Evolutionary conservation across 37 sponge, comb jelly and placozoan species (phyloP).

Genomic region (Spongilla lacustris): DNA sequence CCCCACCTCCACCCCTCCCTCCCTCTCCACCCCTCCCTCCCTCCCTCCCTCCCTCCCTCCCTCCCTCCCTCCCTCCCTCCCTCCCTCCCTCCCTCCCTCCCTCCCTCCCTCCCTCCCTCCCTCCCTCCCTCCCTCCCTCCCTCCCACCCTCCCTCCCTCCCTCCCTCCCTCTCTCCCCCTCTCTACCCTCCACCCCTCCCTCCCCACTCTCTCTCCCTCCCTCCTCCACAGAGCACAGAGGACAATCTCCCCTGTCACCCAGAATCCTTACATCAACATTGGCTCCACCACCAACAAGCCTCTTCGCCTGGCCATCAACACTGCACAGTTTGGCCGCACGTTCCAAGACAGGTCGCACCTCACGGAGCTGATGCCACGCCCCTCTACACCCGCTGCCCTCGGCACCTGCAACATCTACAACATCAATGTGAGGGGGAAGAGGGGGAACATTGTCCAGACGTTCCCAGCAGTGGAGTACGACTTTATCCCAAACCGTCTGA

Average conservation of each 20-base stretch:
- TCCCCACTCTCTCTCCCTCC: background rate
- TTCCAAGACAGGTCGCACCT: conserved; percentile 93
- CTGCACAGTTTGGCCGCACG: conserved; percentile 97
- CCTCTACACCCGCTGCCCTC: background rate
- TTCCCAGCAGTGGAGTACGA: conserved; percentile 98
- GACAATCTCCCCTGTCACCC: conserved; percentile 81
- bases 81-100: background rate
- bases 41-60: too few relatives aligned
- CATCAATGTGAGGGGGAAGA: conserved; percentile 95
- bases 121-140: background rate
- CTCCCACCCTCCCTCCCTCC: background rate
- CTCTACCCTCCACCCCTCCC: background rate
- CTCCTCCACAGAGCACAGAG: conserved; percentile 37
- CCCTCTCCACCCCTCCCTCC: too few relatives aligned
- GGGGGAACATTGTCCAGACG: conserved; percentile 97
- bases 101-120: background rate
- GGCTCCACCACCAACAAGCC: conserved; percentile 86
- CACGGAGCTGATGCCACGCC: conserved; percentile 57
- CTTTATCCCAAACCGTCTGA: conserved; percentile 91
- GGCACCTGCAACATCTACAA: conserved; percentile 79
- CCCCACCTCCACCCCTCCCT: too few relatives aligned
- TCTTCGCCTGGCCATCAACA: conserved; percentile 92
- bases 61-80: too few relatives aligned
- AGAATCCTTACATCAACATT: conserved; percentile 92
- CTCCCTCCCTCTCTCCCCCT: background rate